phyloP scores from a whole-genome alignment of 2,888 invertebrate species.

The Melikaiella ostensackeni region DNA sequence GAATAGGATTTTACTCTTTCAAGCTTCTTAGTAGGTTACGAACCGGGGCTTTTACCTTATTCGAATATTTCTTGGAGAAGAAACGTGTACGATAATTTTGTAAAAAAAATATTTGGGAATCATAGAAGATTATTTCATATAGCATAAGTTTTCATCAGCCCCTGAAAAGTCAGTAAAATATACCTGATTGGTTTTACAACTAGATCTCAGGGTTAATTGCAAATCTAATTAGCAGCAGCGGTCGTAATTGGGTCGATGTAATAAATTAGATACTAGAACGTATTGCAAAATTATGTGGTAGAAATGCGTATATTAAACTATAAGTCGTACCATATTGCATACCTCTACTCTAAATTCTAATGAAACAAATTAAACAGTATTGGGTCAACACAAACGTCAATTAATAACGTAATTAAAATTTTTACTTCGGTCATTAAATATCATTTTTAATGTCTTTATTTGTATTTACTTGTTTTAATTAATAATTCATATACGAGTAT shows the following conservation, averaged over 20 bases:
- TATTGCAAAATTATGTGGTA: slow-evolving; percentile 6
- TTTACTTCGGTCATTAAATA: background rate
- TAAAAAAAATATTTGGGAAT: too few relatives aligned
- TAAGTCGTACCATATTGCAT: slow-evolving; percentile 12
- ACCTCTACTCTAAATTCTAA: slow-evolving; percentile 24
- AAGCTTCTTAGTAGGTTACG: too few relatives aligned
- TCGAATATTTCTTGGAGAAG: too few relatives aligned
- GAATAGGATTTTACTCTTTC: too few relatives aligned
- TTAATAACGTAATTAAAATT: slow-evolving; percentile 26
- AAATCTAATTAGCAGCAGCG: slow-evolving; percentile 18
- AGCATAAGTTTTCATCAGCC: slow-evolving; percentile 3
- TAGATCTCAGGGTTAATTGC: slow-evolving; percentile 14
- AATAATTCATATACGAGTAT: background rate
- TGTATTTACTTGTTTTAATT: background rate
- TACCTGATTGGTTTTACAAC: slow-evolving; percentile 14
- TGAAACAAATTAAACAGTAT: slow-evolving; percentile 26
- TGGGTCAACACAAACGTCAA: slow-evolving; percentile 3
- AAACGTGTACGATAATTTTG: too few relatives aligned
- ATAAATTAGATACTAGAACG: slow-evolving; percentile 25
- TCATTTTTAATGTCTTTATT: background rate
- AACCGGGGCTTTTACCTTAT: too few relatives aligned
- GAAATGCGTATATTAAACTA: slow-evolving; percentile 21
- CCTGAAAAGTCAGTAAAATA: slow-evolving; percentile 17
- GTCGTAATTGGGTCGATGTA: slow-evolving; percentile 30
- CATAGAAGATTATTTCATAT: too few relatives aligned